Conservation (phyloP, 2,888 invertebrate genomes). For the Epistrophe grossulariae region DNA sequence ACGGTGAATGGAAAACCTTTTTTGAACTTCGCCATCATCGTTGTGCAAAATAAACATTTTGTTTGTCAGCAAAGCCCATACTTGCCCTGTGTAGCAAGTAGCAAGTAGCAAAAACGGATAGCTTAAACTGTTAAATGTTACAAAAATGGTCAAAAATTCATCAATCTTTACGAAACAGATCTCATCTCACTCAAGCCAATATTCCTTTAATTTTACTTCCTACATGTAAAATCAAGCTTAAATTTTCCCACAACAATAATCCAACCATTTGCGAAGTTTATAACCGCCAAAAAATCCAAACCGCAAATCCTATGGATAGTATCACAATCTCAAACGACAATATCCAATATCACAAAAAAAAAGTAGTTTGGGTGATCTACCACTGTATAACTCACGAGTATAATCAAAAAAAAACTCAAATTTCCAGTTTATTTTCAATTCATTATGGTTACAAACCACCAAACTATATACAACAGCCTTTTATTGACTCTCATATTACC, state of each 20-base stretch:
- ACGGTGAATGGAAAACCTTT: no score
- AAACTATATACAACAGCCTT: constrained; percentile 32
- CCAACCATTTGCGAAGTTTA: background rate
- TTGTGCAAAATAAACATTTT: no score
- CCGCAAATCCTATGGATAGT: constrained; percentile 22
- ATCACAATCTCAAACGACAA: constrained; percentile 9
- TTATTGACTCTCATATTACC: constrained; percentile 55
- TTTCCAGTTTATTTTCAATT: constrained; percentile 53
- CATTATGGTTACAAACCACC: constrained; percentile 33
- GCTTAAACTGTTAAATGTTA: no score
- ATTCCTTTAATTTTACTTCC: background rate
- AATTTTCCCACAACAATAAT: constrained; percentile 48
- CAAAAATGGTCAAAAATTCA: no score
- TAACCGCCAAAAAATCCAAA: constrained; percentile 53
- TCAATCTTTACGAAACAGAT: no score
- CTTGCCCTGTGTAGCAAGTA: no score
- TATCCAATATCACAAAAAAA: constrained; percentile 63
- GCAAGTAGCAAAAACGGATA: no score
- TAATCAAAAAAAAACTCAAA: constrained; percentile 41
- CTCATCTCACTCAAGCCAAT: background rate
- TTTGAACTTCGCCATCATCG: no score
- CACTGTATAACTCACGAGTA: constrained; percentile 11
- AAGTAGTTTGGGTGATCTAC: constrained; percentile 61
- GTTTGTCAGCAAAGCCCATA: no score
- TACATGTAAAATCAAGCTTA: background rate